These are phyloP conservation scores for Cartodere bifasciata DNA, from an alignment of 2,888 invertebrate species.

Conservation along the genomic window DNA sequence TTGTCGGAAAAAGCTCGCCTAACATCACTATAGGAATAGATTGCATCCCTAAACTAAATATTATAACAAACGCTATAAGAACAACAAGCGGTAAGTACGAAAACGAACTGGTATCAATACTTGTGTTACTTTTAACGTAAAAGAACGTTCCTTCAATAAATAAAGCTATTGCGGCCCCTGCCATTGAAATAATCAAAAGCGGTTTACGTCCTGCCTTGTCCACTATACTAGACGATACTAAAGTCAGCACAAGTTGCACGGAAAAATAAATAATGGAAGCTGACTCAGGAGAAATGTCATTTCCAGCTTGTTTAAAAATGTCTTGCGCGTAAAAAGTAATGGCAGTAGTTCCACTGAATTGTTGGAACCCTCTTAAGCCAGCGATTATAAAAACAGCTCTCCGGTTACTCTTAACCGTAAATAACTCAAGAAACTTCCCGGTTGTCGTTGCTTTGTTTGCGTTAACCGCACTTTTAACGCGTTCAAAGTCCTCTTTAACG, in stretches of 20 bases:
- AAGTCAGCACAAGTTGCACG: slow-evolving; percentile 43
- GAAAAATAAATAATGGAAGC: slow-evolving; percentile 30
- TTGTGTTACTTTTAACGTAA: slow-evolving; percentile 32
- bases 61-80: slow-evolving; percentile 36
- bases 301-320: slow-evolving; percentile 32
- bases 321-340: slow-evolving; percentile 48
- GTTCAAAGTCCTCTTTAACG: slow-evolving; percentile 35
- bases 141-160: slow-evolving; percentile 29
- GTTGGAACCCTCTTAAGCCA: slow-evolving; percentile 36
- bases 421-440: slow-evolving; percentile 42
- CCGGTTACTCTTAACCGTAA: slow-evolving; percentile 43
- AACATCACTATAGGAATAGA: slow-evolving; percentile 40
- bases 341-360: slow-evolving; percentile 47
- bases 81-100: slow-evolving; percentile 36
- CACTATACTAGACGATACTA: slow-evolving; percentile 44
- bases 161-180: slow-evolving; percentile 33
- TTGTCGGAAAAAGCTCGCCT: slow-evolving; percentile 42
- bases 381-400: slow-evolving; percentile 50
- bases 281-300: slow-evolving; percentile 31
- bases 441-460: slow-evolving; percentile 37
- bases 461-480: slow-evolving; percentile 19
- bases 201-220: slow-evolving; percentile 43
- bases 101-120: slow-evolving; percentile 28
- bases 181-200: slow-evolving; percentile 39
- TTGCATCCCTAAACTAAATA: slow-evolving; percentile 41